Evolutionary conservation across 2,888 invertebrate genomes (phyloP).

Genomic region (Copidosoma aretas): DNA sequence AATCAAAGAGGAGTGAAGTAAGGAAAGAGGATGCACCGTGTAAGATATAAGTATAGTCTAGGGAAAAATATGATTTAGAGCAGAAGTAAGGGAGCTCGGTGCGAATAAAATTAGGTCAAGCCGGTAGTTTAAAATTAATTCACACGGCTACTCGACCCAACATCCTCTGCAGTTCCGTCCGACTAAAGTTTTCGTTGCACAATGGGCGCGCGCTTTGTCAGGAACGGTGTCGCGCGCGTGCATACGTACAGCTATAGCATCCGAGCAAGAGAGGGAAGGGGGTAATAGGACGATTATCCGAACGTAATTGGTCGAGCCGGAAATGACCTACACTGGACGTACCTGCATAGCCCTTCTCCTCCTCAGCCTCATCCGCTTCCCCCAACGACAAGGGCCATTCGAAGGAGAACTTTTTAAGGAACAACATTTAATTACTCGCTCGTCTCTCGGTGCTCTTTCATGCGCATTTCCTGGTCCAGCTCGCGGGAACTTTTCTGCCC

Average conservation of each 20-base stretch:
- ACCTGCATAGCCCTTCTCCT: constrained; percentile 22
- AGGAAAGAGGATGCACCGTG: neutral
- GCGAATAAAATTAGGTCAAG: constrained; percentile 35
- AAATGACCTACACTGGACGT: constrained; percentile 40
- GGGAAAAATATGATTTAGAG: constrained; percentile 2
- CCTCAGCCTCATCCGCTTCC: constrained; percentile 19
- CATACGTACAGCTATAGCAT: neutral
- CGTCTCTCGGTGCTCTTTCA: neutral
- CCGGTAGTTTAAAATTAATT: constrained; percentile 40
- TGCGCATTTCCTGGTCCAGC: no score
- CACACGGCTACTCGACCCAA: constrained; percentile 32
- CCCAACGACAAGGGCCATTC: constrained; percentile 41
- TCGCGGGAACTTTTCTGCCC: no score
- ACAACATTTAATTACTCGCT: constrained; percentile 53
- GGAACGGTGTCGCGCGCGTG: constrained; percentile 2
- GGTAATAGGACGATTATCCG: constrained; percentile 49
- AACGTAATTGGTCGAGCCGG: constrained; percentile 53
- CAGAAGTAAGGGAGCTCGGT: constrained; percentile 31
- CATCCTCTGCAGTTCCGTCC: constrained; percentile 26
- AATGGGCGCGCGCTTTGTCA: constrained; percentile 27
- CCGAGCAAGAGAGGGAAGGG: neutral
- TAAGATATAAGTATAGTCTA: constrained; percentile 2
- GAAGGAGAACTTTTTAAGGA: constrained; percentile 50
- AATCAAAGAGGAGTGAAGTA: neutral
- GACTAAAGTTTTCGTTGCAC: constrained; percentile 41